Conservation (phyloP, 2,888 invertebrate species). For the Drosophila austrosaltans region DNA sequence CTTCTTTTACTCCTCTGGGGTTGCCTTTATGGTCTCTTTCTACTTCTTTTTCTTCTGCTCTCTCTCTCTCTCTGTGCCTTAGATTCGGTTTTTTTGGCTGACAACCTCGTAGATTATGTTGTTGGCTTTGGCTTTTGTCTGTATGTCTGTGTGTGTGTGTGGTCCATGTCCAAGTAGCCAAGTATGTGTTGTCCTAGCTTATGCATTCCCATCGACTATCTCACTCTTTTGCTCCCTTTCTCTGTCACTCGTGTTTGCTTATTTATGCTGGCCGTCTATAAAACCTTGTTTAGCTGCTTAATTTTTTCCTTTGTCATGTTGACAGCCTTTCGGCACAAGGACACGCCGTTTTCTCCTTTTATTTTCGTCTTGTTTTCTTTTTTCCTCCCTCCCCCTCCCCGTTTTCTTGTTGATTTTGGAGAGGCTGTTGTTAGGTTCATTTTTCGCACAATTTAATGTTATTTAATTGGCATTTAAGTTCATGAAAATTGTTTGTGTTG, state of each 20-base stretch:
- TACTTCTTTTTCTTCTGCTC: neutral
- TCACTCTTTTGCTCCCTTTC: neutral
- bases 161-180: slow-evolving; percentile 46
- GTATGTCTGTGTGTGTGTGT: slow-evolving; percentile 8
- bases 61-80: neutral
- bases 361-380: slow-evolving; percentile 15
- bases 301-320: slow-evolving; percentile 77
- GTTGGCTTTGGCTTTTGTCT: slow-evolving; percentile 67
- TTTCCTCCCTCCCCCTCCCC: neutral
- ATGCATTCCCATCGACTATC: slow-evolving; percentile 53
- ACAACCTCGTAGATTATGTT: slow-evolving; percentile 78
- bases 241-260: slow-evolving; percentile 55
- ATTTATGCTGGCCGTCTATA: slow-evolving; percentile 53
- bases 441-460: slow-evolving; percentile 77
- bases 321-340: slow-evolving; percentile 68
- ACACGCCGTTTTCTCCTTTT: slow-evolving; percentile 33
- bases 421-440: slow-evolving; percentile 51
- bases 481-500: slow-evolving; percentile 66
- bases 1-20: slow-evolving; percentile 35
- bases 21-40: slow-evolving; percentile 57
- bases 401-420: slow-evolving; percentile 22
- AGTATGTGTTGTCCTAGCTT: slow-evolving; percentile 67
- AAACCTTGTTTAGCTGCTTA: slow-evolving; percentile 77
- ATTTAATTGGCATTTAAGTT: slow-evolving; percentile 77
- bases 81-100: slow-evolving; percentile 61